Evolutionary conservation across 2,888 invertebrate species (phyloP), one percentile per base, ranked within the genome.

Genomic region (Drosophila barbarae): DNA sequence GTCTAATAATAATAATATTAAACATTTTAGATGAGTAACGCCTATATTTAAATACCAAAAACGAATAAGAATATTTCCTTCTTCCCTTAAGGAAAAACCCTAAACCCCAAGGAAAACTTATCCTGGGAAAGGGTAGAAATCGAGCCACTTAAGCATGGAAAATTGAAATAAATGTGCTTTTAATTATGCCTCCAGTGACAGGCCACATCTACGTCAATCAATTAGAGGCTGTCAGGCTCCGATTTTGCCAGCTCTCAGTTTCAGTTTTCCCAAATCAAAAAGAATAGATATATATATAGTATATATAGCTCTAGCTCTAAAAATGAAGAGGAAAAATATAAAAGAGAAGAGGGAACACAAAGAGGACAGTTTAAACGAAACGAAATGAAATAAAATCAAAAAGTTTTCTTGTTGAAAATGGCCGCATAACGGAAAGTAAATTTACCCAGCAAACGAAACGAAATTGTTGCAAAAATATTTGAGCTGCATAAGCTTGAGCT

Each of bases 391-490:
- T 54, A 54, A 58, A 58, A 46, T 55, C 44, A 55, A 55, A 59
- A 59, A 56, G 56, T 26, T 51, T 51, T 46, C 58, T 46, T 66
- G 69, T 74, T 65, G 65, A 70, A 76, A 79, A 79, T 79, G 69
- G 80, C 69, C 80, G 77, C 77, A 77, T 80, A 77, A 75, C 77
- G 70, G 73, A 80, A 80, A 80, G 77, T 77, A 78, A 78, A 78
- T 78, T 77, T 78, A 58, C 77, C 66, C 76, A 73, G 73, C 73
- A 78, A 78, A 77, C 77, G 81, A 78, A 53, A 72, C 72, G 67
- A 78, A 78, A 77, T 80, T 80, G 77, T 80, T 78, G 77, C 76
- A 72, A 77, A 78, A 80, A 78, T 78, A 78, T 78, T 78, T 78
- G 77, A 77, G 76, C 73, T 80, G 76, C 77, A 78, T 78, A 78